Evolutionary conservation across 2,888 invertebrate species (phyloP), one percentile per base, ranked within the genome.

Genomic region (Acronicta psi): DNA sequence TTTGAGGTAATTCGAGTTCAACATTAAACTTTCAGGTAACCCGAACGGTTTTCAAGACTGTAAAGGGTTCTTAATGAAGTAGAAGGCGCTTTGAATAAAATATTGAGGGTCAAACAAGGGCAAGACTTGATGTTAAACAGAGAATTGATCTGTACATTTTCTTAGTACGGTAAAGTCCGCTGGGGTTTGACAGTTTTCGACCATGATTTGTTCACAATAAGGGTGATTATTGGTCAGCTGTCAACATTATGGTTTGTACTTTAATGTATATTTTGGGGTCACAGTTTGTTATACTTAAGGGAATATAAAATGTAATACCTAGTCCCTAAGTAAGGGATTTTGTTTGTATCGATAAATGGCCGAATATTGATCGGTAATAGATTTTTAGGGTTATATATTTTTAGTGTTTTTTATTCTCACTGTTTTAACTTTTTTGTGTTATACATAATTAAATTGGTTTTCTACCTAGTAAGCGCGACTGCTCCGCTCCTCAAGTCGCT

Each of bases 11-110:
- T 64, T 56, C 49, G 51, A 50, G 42, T 47, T 47, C 16, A 51
- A 43, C 56, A 75, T 79, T 79, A 67, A 74, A 69, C 54, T 69
- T 78, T 72, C 59, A 75, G 68, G 52, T 54, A 44, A 56, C 64
- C 51, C 45, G 41, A 62, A 64, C 49, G 58, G 61, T 68, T 73
- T 53, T 49, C 59, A 73, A 69, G 69, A 55, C 52, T 52, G 59
- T 58, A 59, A 70, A 66, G 69, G 73, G 61, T 58, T 59, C 55
- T 44, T 67, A 75, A 70, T 75, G 69, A 77, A 72, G 66, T 65
- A 57, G 49, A 44, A 38, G 53, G 51, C 47, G 47, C 40, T 59
- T 59, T 77, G 74, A 79, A 80, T 78, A 59, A 73, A 71, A 74
- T 72, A 74, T 68, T 37, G 54, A 60, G 67, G 68, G 47, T 64